These are phyloP conservation scores for Euborellia annulipes DNA, from an alignment of 1,140 invertebrate species.

Conservation along the genomic window DNA sequence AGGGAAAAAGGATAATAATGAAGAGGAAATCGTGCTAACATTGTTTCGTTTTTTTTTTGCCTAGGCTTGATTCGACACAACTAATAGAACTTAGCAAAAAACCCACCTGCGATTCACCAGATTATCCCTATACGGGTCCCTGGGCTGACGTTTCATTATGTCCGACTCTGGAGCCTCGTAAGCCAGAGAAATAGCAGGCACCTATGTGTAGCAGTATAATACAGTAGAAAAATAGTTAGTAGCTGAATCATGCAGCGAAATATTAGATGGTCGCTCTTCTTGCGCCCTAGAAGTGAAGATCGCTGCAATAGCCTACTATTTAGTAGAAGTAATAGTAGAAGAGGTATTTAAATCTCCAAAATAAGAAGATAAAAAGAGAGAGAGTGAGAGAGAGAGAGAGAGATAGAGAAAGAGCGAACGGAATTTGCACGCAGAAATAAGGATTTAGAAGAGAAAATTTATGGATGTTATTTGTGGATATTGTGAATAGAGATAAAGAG, in stretches of 20 bases:
- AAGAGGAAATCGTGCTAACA: too few species aligned
- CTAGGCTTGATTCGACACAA: too few species aligned
- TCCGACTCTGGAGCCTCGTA: constrained; percentile 92
- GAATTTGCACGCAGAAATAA: background rate
- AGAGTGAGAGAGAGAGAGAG: constrained; percentile 6
- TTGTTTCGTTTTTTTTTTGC: too few species aligned
- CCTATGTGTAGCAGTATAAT: constrained; percentile 32
- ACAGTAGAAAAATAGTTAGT: constrained; percentile 10
- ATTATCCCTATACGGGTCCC: constrained; percentile 86
- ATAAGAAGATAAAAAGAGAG: constrained; percentile 1
- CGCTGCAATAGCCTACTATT: too few species aligned
- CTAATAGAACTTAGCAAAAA: background rate
- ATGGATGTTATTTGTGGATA: background rate
- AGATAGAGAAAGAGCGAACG: constrained; percentile 8
- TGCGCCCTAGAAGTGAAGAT: too few species aligned
- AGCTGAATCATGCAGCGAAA: too few species aligned
- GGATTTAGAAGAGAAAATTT: background rate
- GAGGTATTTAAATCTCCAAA: background rate
- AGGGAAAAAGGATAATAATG: too few species aligned
- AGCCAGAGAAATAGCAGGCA: constrained; percentile 91
- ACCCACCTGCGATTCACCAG: constrained; percentile 82
- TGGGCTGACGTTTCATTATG: constrained; percentile 92
- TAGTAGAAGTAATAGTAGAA: background rate
- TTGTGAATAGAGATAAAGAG: background rate
- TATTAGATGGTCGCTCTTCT: too few species aligned